phyloP scores from a whole-genome alignment of 2,113 vertebrate genomes.

The Siniperca chuatsi region DNA sequence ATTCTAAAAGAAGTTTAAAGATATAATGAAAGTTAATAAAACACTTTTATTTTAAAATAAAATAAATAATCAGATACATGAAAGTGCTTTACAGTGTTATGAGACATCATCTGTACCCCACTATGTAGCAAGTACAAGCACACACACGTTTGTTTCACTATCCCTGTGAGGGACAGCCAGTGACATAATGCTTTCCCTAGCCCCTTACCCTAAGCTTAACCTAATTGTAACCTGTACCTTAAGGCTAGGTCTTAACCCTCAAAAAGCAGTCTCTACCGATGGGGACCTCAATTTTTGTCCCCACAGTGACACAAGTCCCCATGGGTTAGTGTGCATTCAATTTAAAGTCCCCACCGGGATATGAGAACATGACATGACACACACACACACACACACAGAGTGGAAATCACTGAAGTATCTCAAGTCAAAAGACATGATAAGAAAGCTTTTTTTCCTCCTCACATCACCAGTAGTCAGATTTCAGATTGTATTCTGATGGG shows the following conservation, averaged over 20 bases:
- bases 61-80: conserved; percentile 73
- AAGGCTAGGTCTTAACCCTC: too few relatives aligned
- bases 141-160: background rate
- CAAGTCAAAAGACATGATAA: background rate
- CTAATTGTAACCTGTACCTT: too few relatives aligned
- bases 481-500: background rate
- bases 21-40: conserved; percentile 69
- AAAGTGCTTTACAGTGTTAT: conserved; percentile 75
- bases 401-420: conserved; percentile 3
- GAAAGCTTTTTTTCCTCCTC: background rate
- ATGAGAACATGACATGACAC: too few relatives aligned
- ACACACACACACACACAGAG: conserved; percentile 10
- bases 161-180: too few relatives aligned
- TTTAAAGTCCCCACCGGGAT: too few relatives aligned
- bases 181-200: too few relatives aligned
- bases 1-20: background rate
- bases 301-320: too few relatives aligned
- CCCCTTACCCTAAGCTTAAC: too few relatives aligned
- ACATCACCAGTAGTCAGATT: conserved; percentile 2
- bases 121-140: too few relatives aligned
- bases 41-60: conserved; percentile 83
- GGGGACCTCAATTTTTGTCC: too few relatives aligned
- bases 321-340: too few relatives aligned
- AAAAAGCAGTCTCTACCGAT: too few relatives aligned
- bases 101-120: conserved; percentile 15